Base-by-base conservation (phyloP, 2,113 vertebrate species). In the Cnemophilus loriae region DNA sequence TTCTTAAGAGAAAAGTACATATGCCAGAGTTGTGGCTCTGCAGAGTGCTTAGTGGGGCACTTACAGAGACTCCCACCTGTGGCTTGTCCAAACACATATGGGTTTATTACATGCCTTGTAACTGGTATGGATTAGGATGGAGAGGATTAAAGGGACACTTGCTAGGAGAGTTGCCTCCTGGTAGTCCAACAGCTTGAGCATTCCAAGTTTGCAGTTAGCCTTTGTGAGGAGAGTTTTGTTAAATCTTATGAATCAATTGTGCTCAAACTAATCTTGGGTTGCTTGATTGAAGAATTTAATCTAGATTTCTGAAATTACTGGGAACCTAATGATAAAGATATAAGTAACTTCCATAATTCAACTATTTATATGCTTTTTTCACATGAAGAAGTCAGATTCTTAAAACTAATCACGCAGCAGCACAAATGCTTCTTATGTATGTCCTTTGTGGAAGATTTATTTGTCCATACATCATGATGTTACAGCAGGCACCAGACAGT, bases 281-380 rank as follows among this genome's bases (percentile, higher is more conserved):
- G 32, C 81, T 93, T 92, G 46, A 64, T 77, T 92, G 80, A 93
- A 16, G 24, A 78, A 71, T 69, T 61, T 68, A 71, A 69, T 89
- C 23, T 67, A 57, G 27, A 85, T 85, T 69, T 82, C 64, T 85
- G 33, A 56, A 94, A 80, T 67, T 84, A 22, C 47, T 74, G 20
- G 33, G 56, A 77, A 70, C 32, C 8, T 50, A 78, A 59, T 22
- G 15, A 73, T 63, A 55, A 65, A 82, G 87, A 74, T 32, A 33
- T 9, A 70, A 70, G 11, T 27, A 73, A 56, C 11, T 33, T 77
- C 8, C 6, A 7, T 87, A 20, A 73, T 83, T 91, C 56, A 32
- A 50, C 16, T 59, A 24, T 60, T 83, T 44, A 24, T 32, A 35
- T 49, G 5, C 1, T 69, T 35, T 64, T 75, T 85, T 90, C 23